Conservation (phyloP, 2,797 vertebrate genomes). For the Anguilla marmorata region DNA sequence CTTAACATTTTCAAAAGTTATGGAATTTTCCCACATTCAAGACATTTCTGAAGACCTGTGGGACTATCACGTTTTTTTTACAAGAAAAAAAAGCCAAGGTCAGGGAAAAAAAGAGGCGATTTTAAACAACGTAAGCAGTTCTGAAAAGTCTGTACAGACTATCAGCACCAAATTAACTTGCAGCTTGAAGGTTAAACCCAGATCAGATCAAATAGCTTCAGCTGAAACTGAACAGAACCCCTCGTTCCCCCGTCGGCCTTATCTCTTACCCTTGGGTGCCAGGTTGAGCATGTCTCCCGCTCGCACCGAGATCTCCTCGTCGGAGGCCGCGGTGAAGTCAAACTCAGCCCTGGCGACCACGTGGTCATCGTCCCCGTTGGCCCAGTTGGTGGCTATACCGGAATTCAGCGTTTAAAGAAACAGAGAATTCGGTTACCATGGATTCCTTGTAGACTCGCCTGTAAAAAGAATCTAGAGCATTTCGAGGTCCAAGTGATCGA, state of each 20-base stretch:
- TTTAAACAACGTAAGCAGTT: background rate
- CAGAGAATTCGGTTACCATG: background rate
- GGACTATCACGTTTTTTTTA: too few relatives aligned
- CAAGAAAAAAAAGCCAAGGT: too few relatives aligned
- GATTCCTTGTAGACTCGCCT: too few relatives aligned
- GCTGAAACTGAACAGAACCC: background rate
- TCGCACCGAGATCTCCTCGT: conserved; percentile 90
- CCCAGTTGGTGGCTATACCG: conserved; percentile 80
- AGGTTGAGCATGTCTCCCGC: conserved; percentile 92
- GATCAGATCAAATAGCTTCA: background rate
- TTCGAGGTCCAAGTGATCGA: background rate
- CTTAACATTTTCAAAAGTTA: background rate
- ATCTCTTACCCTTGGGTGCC: conserved; percentile 87
- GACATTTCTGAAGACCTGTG: background rate
- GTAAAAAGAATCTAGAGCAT: background rate
- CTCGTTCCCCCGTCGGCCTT: background rate
- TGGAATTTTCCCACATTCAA: background rate
- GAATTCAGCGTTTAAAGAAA: background rate
- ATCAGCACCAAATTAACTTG: background rate
- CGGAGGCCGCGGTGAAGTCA: conserved; percentile 86
- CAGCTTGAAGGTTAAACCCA: background rate
- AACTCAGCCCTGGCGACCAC: conserved; percentile 94
- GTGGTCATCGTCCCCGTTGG: conserved; percentile 90
- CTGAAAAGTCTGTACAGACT: background rate
- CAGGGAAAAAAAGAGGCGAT: background rate